Conservation (phyloP, 2,888 invertebrate species). For the Keiferia lycopersicella region DNA sequence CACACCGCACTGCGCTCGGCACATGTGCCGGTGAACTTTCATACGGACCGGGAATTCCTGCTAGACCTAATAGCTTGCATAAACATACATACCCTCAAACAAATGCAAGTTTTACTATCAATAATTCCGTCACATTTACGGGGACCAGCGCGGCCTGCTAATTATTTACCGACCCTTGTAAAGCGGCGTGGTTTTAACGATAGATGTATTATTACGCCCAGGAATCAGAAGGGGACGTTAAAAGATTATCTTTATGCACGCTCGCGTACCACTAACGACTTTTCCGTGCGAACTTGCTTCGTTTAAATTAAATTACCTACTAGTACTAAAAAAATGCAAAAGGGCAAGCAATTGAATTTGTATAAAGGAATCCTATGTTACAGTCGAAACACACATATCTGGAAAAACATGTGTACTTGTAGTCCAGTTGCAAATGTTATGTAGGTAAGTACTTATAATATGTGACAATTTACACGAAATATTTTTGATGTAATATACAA, state of each 20-base stretch:
- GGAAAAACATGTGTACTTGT: too few species aligned
- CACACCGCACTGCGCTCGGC: conserved; percentile 10
- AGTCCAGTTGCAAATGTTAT: too few species aligned
- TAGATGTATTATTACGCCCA: conserved; percentile 15
- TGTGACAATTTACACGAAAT: too few species aligned
- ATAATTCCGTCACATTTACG: conserved; percentile 21
- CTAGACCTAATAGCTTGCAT: conserved; percentile 17
- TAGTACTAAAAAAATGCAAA: not conserved
- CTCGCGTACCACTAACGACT: conserved; percentile 14
- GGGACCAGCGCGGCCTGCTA: conserved; percentile 8
- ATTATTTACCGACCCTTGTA: conserved; percentile 20
- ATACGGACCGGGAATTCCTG: conserved; percentile 27
- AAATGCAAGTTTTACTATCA: conserved; percentile 25
- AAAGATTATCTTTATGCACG: conserved; percentile 21
- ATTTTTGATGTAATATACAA: too few species aligned
- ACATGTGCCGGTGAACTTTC: conserved; percentile 39
- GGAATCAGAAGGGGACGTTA: conserved; percentile 19
- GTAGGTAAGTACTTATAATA: too few species aligned
- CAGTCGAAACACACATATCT: too few species aligned
- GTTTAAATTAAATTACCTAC: conserved; percentile 14
- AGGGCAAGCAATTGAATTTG: not conserved
- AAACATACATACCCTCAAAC: conserved; percentile 11
- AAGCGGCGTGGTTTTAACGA: conserved; percentile 20
- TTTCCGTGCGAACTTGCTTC: conserved; percentile 16
- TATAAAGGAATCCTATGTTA: too few species aligned